Conservation (phyloP, 2,113 vertebrate genomes). For the Oreotrochilus melanogaster region DNA sequence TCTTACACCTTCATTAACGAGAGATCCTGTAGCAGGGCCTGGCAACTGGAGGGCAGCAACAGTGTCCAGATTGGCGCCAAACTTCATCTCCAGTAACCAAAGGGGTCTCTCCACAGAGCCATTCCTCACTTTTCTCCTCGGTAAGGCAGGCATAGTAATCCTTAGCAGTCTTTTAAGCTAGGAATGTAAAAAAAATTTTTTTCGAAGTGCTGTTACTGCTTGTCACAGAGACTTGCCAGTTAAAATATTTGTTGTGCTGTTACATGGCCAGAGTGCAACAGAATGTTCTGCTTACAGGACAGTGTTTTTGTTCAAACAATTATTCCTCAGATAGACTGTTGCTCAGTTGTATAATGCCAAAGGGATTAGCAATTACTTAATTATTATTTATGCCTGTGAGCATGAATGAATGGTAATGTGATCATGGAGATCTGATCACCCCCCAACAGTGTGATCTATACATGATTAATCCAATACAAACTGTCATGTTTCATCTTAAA, state of each 20-base stretch:
- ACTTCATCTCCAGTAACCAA: neutral
- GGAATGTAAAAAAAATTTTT: neutral
- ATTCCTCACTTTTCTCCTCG: fast-evolving
- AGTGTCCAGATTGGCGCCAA: fast-evolving
- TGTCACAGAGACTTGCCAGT: neutral
- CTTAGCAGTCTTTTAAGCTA: neutral
- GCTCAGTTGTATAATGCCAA: neutral
- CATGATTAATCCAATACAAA: neutral
- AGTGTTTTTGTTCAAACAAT: neutral
- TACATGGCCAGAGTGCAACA: neutral
- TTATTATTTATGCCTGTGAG: neutral
- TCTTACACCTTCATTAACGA: neutral
- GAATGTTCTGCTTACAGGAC: neutral
- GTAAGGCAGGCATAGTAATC: neutral
- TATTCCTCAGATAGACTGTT: neutral
- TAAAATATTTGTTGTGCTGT: neutral
- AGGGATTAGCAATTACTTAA: neutral
- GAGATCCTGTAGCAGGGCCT: neutral
- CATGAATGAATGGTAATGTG: neutral
- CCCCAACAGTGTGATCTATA: neutral
- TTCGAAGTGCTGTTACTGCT: fast-evolving
- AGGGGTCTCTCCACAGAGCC: fast-evolving
- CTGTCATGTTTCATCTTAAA: neutral
- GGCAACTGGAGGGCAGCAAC: neutral
- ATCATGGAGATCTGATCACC: neutral